These are phyloP conservation scores for Lycodopsis pacificus DNA, from an alignment of 2,797 vertebrate genomes.

Conservation along the genomic window DNA sequence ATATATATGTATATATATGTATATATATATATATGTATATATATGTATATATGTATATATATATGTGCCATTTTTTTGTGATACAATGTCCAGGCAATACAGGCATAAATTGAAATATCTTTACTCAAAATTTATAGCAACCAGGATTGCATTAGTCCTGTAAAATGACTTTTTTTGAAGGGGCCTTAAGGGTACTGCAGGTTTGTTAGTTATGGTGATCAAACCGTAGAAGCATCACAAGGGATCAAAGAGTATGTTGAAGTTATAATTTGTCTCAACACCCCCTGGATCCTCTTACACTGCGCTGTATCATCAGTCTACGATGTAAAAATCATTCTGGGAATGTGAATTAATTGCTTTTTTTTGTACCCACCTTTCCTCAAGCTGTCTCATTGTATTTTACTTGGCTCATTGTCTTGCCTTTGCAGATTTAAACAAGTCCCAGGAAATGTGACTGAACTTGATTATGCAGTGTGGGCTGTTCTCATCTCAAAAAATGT, in stretches of 20 bases:
- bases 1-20: not conserved
- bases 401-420: constrained; percentile 9
- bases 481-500: not conserved
- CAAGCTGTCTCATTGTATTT: constrained; percentile 21
- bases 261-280: constrained; percentile 7
- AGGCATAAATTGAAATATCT: no score
- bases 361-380: constrained; percentile 8
- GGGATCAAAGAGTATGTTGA: constrained; percentile 15
- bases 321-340: constrained; percentile 6
- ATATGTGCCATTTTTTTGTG: not conserved
- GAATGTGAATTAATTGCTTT: constrained; percentile 8
- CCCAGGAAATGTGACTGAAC: constrained; percentile 14
- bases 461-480: not conserved
- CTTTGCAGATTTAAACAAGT: not conserved
- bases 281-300: not conserved
- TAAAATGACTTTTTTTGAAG: not conserved
- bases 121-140: not conserved
- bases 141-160: not conserved
- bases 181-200: not conserved
- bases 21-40: not conserved
- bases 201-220: not conserved
- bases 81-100: not conserved
- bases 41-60: no score
- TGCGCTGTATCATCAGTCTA: constrained; percentile 1
- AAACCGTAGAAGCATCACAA: not conserved